phyloP scores from a whole-genome alignment of 2,797 vertebrate species.

The Poecilia gillii region DNA sequence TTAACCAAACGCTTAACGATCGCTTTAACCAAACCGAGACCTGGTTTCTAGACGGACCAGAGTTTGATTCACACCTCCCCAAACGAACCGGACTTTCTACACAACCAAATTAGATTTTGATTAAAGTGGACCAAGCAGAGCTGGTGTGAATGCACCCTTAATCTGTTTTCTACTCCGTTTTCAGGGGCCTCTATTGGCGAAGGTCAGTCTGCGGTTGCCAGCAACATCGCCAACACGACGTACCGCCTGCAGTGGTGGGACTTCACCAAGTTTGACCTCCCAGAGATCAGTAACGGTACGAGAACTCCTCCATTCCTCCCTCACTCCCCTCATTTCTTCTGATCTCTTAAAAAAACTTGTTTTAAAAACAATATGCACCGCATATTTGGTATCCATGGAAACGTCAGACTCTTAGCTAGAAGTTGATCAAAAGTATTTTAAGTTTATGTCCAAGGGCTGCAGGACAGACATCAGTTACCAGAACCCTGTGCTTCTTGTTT shows the following conservation, averaged over 20 bases:
- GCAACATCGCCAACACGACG: constrained; percentile 98
- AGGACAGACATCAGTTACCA: too few species aligned
- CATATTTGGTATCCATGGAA: too few species aligned
- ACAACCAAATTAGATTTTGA: not conserved
- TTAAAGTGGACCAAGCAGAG: not conserved
- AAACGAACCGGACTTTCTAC: not conserved
- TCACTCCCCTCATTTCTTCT: not conserved
- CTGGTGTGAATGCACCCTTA: not conserved
- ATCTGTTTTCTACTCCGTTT: not conserved
- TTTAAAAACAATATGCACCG: too few species aligned
- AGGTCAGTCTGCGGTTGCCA: constrained; percentile 97
- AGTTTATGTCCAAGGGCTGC: too few species aligned
- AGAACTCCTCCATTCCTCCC: not conserved
- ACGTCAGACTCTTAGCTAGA: too few species aligned
- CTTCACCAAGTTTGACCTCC: constrained; percentile 98
- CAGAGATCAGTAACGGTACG: constrained; percentile 98
- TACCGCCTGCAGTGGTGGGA: constrained; percentile 99
- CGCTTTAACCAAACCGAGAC: not conserved
- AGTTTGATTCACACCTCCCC: not conserved
- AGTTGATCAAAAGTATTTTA: too few species aligned
- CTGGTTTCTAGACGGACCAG: not conserved
- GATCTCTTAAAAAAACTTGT: not conserved
- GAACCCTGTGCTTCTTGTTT: not conserved
- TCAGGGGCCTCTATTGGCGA: constrained; percentile 97
- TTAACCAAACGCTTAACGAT: too few species aligned